Evolutionary conservation across 23 tunicate genomes (phyloP), one percentile per base, ranked within the genome.

Genomic region (Botrylloides violaceus): DNA sequence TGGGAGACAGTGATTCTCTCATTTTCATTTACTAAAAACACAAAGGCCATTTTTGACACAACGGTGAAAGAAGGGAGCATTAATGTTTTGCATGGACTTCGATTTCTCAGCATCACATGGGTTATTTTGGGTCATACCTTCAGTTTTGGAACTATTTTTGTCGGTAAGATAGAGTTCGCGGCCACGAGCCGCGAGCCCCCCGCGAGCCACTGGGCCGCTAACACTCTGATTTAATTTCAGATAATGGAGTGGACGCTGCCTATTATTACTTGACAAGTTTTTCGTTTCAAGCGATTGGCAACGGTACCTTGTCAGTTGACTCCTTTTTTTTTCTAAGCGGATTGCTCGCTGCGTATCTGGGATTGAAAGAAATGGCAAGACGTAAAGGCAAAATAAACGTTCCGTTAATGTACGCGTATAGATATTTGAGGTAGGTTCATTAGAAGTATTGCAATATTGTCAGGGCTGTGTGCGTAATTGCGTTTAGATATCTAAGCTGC

Each of bases 21-120:
- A 20, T 92, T 92, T 36, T 84, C 92, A 20, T 39, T 80, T n/a
- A 71, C 84, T 30, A 32, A 71, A 47, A 92, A 92, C 76, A 84
- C 92, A 18, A 77, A 61, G 73, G 55, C 29, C 9, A 35, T 92
- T 39, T 71, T 92, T 59, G 65, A 64, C 28, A 84, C 92, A 2
- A 65, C 71, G 30, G 92, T 80, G 57, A 65, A 64, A 47, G 48
- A 75, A 29, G 77, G 92, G 20, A 79, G 82, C 23, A 95, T 95
- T 27, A 70, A 79, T 47, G 81, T 82, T 32, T 59, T 95, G 20
- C 90, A 95, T 63, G 99, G 99, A 43, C 81, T 95, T 35, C 64
- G 99, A 35, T 89, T 89, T 38, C 28, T 95, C 38, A 82, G 91
- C 72, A 87, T 95, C 86, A 65, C 78, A 18, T 95, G 99, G 99